Conservation (phyloP, 23 tunicate species). For the Aplidium turbinatum region DNA sequence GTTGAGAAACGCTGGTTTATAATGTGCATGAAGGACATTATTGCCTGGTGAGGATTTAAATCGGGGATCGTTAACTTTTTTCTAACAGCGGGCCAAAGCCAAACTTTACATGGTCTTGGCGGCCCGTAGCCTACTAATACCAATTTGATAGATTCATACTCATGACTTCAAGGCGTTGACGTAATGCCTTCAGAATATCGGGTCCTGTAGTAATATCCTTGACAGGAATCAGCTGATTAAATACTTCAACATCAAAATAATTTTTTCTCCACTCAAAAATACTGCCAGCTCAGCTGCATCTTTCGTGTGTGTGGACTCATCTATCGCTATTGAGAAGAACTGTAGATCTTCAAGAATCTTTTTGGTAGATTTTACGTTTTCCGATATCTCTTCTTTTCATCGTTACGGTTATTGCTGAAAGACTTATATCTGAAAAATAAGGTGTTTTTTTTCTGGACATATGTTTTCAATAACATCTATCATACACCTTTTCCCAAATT, state of each 20-base stretch:
- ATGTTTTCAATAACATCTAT: too few species aligned
- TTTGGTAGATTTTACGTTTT: conserved; percentile 44
- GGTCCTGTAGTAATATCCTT: too few species aligned
- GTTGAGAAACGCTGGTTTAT: too few species aligned
- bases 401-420: conserved; percentile 65
- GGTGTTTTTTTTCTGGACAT: conserved; percentile 53
- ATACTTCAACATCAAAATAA: too few species aligned
- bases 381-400: conserved; percentile 53
- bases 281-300: too few species aligned
- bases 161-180: conserved; percentile 29
- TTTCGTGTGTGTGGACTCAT: too few species aligned
- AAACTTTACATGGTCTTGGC: background rate
- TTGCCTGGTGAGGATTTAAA: too few species aligned
- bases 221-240: too few species aligned
- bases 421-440: conserved; percentile 43
- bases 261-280: too few species aligned
- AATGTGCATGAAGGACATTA: too few species aligned
- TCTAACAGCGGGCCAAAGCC: background rate
- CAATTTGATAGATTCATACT: conserved; percentile 37
- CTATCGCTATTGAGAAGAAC: conserved; percentile 52
- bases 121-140: conserved; percentile 16
- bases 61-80: background rate
- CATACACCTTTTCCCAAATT: too few species aligned
- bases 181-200: too few species aligned
- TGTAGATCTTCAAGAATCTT: conserved; percentile 37